Base-by-base conservation (phyloP, 2,888 invertebrate species). In the Conistra vaccinii region DNA sequence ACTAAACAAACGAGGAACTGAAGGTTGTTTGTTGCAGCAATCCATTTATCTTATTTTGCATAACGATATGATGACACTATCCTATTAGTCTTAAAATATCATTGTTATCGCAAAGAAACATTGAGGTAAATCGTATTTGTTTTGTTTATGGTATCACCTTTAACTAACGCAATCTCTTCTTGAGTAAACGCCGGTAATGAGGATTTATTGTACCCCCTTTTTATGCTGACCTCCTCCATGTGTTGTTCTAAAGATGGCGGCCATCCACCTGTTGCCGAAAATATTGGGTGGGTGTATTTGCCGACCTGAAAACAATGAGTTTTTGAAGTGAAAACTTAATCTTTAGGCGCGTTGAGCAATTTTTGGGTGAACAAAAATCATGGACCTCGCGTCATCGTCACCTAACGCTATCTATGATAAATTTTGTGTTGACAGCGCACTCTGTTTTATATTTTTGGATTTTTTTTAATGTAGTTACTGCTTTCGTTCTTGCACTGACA, bases 201-300 rank as follows among this genome's bases (percentile, higher is more conserved):
- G 0, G 97, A 96, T 12, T 88, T 76, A 0, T 84, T 75, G 63
- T 92, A 94, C 0, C 97, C 97, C 88, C 96, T 93, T 32, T 89
- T 85, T 42, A 82, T 82, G 81, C 96, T 96, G 61, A 93, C 91
- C 39, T 92, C 90, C 2, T 91, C 94, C 29, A 97, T 90, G 2
- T 88, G 74, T 57, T 94, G 89, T 84, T 95, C 95, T 78, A 97
- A 88, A 1, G 92, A 77, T 2, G 92, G 89, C 0, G 97, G 97
- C 93, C 97, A 97, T 51, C 97, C 97, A 0, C 97, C 97, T 9
- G 92, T 86, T 58, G 92, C 88, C 2, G 93, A 91, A 87, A 89
- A 96, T 58, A 97, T 94, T 1, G 97, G 95, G 77, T 96, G 92
- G 0, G 93, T 90, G 80, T 94, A 96, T 73, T 93, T 92, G 1